Evolutionary conservation across 2,797 vertebrate genomes (phyloP), one percentile per base, ranked within the genome.

Genomic region (Lepidocolaptes lacrymiger): DNA sequence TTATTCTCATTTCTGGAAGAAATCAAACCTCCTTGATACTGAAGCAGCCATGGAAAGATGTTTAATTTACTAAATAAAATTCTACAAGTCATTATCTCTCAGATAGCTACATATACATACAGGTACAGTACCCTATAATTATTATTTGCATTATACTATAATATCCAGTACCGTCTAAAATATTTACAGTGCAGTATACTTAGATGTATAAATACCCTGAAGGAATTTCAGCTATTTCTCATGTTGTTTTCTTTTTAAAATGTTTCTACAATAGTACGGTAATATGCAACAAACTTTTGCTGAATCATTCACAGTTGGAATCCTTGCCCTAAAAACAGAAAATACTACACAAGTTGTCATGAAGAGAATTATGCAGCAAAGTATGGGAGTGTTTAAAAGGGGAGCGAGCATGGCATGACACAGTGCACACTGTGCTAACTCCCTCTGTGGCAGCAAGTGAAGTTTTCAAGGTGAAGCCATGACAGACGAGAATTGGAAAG

Each of bases 1-100:
- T 66, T 94, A 83, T 73, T 66, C 36, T 68, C 36, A 87, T 74
- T 93, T 79, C 77, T 96, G 61, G 17, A 89, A 94, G 63, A 88
- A 85, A 93, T 62, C 32, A 92, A 76, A 93, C n/a, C 37, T 72
- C 32, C n/a, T 37, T 37, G 27, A 67, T 87, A 76, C 9, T 27
- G 74, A 69, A 73, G 63, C 23, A 78, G n/a, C 15, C 52, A 36
- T 36, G 58, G 6, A 59, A 80, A 89, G 18, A 32, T 39, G 6
- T 61, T 90, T 63, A n/a, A 43, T 88, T 63, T 44, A 24, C 24
- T 58, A 90, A 79, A 75, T 28, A 80, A 71, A 80, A 67, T 56
- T 46, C 41, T 56, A 28, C 24, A 37, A 68, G 59, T 61, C 39
- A 20, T 69, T 36, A 10, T 41, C 23, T 24, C 46, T 49, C 43